Evolutionary conservation across 2,888 invertebrate species (phyloP), one percentile per base, ranked within the genome.

Genomic region (Busseola fusca): DNA sequence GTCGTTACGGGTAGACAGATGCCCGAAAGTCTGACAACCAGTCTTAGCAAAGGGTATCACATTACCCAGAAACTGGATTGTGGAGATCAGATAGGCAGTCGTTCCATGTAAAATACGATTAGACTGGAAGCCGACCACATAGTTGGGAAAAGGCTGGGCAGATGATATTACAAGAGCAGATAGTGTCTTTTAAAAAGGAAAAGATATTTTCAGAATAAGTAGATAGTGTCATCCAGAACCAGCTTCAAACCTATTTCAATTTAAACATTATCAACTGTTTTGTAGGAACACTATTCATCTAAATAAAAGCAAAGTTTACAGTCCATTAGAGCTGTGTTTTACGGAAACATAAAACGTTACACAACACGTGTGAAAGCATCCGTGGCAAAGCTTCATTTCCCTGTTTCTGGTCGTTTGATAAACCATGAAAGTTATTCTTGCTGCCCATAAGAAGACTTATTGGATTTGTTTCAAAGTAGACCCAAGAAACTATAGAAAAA

Each of bases 291-390:
- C 59, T 48, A 25, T 68, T 40, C 68, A 77, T 63, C 14, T 42
- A 62, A 81, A 81, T 77, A 69, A 69, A 76, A 64, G 25, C 56
- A 37, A 25, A 48, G 12, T 76, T 77, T 34, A 81, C 76, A 69
- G 68, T 81, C 57, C 69, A 81, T 76, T 76, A 64, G 52, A 57
- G 1, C 54, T 57, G 64, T 60, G 67, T 60, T 65, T 37, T 54
- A 62, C 69, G 77, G 77, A 81, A 77, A 77, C 69, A 81, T 77
- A 76, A 77, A 77, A 81, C 6, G n/a, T 74, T 80, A 62, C 9
- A 45, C 50, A 56, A 68, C 64, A 34, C 60, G 52, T 54, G 76
- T 62, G 40, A 64, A 77, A 64, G 65, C 30, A 58, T 76, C 52
- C 64, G 50, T 34, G 14, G 56, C 57, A 60, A 64, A 12, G 59